Evolutionary conservation across 2,113 vertebrate species (phyloP), one percentile per base, ranked within the genome.

Genomic region (Phylloscopus trochiloides): DNA sequence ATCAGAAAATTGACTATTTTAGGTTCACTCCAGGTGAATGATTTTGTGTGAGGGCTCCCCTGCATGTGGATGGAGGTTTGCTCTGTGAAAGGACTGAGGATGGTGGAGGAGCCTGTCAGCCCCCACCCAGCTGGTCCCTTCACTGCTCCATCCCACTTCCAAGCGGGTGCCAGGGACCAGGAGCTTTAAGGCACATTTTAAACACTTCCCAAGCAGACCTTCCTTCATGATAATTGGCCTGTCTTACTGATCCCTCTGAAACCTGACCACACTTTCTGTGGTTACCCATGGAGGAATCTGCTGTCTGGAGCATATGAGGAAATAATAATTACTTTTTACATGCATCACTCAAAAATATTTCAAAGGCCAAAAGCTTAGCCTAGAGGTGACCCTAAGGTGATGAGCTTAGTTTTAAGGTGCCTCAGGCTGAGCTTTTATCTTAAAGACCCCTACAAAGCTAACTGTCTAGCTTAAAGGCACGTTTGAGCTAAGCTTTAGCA

Each of bases 401-500:
- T 70, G 10, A 45, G n/a, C 25, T 87, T 59, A 8, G 12, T 72
- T 92, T 72, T 73, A 72, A 62, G 71, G 74, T 73, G 51, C 71
- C 54, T 86, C 83, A 73, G 82, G 43, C 72, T 88, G 14, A 78
- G 26, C 48, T 86, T 86, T 78, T 28, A 28, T 72, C 54, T 72
- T 81, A 34, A 88, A 80, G 42, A 47, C n/a, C n/a, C 52, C 57
- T 43, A n/a, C 75, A 93, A 93, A 77, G 7, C 52, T 45, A 48
- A 65, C 29, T 6, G 3, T 88, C 36, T n/a, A 57, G 42, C 63
- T 92, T 84, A 72, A 81, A 52, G 66, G 58, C 26, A 87, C 14
- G n/a, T 95, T 43, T 76, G n/a, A 86, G 63, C 42, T 73, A 57
- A 83, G 61, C 65, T 87, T 88, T 72, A 84, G 92, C 52, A 71